Conservation (phyloP, 1,140 invertebrate genomes). For the Cecropterus lyciades region DNA sequence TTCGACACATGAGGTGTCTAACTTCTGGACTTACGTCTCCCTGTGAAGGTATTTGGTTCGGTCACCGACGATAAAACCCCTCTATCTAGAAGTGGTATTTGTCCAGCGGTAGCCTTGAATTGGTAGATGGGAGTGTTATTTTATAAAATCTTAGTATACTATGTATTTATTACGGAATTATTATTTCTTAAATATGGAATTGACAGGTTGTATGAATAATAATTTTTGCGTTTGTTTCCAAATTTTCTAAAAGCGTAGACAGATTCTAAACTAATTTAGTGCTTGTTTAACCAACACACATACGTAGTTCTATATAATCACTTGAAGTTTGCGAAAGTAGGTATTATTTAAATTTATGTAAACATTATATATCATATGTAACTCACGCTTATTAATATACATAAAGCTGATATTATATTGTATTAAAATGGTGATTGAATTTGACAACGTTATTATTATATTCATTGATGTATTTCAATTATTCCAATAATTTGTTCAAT, state of each 20-base stretch:
- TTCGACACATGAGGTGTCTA: too few species aligned
- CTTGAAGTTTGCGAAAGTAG: conserved; percentile 1
- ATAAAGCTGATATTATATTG: conserved; percentile 15
- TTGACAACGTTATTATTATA: not conserved
- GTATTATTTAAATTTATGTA: not conserved
- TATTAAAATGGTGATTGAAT: not conserved
- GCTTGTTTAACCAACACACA: conserved; percentile 7
- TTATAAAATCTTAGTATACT: too few species aligned
- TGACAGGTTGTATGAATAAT: conserved; percentile 11
- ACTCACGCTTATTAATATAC: conserved; percentile 3
- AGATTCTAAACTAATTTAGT: conserved; percentile 24
- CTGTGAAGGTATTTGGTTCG: too few species aligned
- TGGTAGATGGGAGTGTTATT: too few species aligned
- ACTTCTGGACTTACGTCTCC: too few species aligned
- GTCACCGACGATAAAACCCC: not conserved
- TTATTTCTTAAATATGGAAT: not conserved
- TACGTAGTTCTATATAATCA: conserved; percentile 9
- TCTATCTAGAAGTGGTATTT: too few species aligned
- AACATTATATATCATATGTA: not conserved
- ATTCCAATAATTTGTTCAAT: not conserved
- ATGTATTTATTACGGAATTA: too few species aligned
- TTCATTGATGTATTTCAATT: not conserved
- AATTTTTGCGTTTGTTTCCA: not conserved
- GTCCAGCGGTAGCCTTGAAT: too few species aligned
- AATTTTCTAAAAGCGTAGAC: conserved; percentile 17